Evolutionary conservation across 2,888 invertebrate genomes (phyloP).

Genomic region (Acheta domesticus): DNA sequence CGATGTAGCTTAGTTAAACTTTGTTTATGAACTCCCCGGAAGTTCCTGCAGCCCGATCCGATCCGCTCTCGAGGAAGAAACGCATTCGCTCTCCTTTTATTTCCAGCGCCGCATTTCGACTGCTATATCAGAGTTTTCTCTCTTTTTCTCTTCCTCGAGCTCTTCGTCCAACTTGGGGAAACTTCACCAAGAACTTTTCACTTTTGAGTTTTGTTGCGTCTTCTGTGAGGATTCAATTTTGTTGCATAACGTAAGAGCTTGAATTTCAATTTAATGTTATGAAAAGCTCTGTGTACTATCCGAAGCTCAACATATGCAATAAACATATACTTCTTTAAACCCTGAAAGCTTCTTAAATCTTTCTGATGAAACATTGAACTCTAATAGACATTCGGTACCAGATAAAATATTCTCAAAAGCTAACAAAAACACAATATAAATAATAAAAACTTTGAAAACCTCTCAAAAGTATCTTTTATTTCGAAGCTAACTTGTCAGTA

Average conservation of each 20-base stretch:
- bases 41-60: background rate
- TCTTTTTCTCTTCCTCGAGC: background rate
- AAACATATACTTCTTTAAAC: background rate
- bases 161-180: background rate
- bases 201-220: background rate
- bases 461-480: too few species aligned
- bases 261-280: background rate
- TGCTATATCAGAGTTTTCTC: background rate
- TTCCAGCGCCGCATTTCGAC: background rate
- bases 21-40: background rate
- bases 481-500: too few species aligned
- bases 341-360: background rate
- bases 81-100: background rate
- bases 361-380: too few species aligned
- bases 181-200: background rate
- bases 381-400: too few species aligned
- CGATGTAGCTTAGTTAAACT: constrained; percentile 11
- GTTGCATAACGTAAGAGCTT: background rate
- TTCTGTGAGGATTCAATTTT: background rate
- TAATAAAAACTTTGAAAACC: too few species aligned
- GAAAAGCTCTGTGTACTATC: background rate
- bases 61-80: background rate
- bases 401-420: too few species aligned
- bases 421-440: too few species aligned
- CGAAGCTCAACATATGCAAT: background rate